These are phyloP conservation scores for Rhabdophis nuchalis DNA, from an alignment of 2,797 vertebrate species.

Conservation along the genomic window DNA sequence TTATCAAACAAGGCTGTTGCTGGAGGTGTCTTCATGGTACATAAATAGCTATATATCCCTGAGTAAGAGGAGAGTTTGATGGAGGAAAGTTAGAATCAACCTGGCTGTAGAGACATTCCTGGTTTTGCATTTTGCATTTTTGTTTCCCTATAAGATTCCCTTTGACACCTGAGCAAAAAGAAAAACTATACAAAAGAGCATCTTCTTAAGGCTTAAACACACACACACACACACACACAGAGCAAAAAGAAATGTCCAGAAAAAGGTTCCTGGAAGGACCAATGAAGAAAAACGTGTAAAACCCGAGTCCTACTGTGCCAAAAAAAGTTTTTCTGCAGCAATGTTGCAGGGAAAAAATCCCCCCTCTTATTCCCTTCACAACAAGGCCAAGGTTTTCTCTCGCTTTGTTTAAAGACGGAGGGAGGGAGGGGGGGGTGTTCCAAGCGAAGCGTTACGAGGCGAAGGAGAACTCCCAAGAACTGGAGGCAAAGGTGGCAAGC, in stretches of 20 bases:
- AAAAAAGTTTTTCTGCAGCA: constrained; percentile 21
- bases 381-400: constrained; percentile 18
- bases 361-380: not conserved
- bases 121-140: constrained; percentile 87
- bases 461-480: constrained; percentile 55
- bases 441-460: constrained; percentile 51
- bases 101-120: constrained; percentile 78
- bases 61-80: constrained; percentile 75
- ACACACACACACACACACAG: too few species aligned
- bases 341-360: constrained; percentile 50
- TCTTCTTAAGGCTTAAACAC: constrained; percentile 31
- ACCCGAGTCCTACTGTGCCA: constrained; percentile 39
- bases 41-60: constrained; percentile 95
- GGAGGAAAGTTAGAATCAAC: constrained; percentile 77
- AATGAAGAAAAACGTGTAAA: constrained; percentile 15
- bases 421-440: too few species aligned
- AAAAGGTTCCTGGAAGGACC: not conserved
- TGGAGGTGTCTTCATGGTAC: constrained; percentile 79
- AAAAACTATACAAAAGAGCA: constrained; percentile 47
- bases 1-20: constrained; percentile 85
- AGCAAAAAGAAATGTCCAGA: not conserved
- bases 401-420: not conserved
- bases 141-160: constrained; percentile 59
- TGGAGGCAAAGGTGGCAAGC: constrained; percentile 16
- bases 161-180: constrained; percentile 75